Percentiles rank a stretch among this genome's conserved stretches.
Evolutionary conservation across 2,888 invertebrate genomes (phyloP).

Genomic region (Lochmaea capreae): DNA sequence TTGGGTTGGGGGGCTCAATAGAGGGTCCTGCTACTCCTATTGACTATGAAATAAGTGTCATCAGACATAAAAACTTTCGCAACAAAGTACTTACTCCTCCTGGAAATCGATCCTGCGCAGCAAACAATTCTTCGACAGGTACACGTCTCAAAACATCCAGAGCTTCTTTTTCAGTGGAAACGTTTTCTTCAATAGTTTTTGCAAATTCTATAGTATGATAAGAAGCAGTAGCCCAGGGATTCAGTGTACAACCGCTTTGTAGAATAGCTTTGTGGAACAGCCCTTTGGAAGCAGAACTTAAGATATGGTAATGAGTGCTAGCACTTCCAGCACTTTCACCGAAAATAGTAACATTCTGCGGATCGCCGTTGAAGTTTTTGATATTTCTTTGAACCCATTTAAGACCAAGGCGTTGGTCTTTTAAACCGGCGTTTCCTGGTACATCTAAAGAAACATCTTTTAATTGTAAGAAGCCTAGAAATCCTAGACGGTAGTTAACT

Average conservation of each 20-base stretch:
- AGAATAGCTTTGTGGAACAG: constrained; percentile 50
- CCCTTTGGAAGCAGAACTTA: constrained; percentile 48
- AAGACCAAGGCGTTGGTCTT: constrained; percentile 68
- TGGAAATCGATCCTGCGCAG: constrained; percentile 43
- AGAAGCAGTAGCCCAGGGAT: constrained; percentile 48
- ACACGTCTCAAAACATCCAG: constrained; percentile 46
- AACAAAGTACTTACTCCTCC: constrained; percentile 41
- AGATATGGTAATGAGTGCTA: constrained; percentile 39
- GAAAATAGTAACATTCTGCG: constrained; percentile 60
- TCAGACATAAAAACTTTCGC: too few species aligned
- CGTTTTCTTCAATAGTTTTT: constrained; percentile 46
- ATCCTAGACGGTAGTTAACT: constrained; percentile 66
- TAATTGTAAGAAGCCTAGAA: constrained; percentile 67
- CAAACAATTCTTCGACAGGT: constrained; percentile 43
- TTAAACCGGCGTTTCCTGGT: constrained; percentile 69
- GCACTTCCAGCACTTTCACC: constrained; percentile 44
- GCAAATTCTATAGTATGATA: constrained; percentile 39
- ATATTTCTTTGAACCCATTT: constrained; percentile 68
- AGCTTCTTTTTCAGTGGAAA: constrained; percentile 48
- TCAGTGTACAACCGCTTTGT: constrained; percentile 54
- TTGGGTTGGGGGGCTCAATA: constrained; percentile 32
- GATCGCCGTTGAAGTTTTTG: constrained; percentile 53
- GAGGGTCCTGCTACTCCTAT: constrained; percentile 5
- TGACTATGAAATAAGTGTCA: neutral
- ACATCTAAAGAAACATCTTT: constrained; percentile 65